These are phyloP conservation scores for Varanus salvator DNA, from an alignment of 2,113 vertebrate genomes.

Conservation along the genomic window DNA sequence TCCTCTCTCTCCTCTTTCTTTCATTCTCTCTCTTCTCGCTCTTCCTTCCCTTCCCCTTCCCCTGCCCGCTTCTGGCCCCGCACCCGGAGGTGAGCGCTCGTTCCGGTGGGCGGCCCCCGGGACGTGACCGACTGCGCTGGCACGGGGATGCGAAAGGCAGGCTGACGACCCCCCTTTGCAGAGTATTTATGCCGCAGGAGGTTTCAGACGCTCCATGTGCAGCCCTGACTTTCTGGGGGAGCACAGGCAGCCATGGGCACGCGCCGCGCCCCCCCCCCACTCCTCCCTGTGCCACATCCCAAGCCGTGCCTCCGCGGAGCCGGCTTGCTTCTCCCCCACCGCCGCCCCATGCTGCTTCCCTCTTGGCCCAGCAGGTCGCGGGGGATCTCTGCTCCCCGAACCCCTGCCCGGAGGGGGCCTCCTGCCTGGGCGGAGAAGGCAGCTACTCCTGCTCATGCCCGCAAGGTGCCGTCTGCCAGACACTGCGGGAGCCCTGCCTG, in stretches of 20 bases:
- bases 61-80: too few relatives aligned
- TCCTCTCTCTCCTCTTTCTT: neutral
- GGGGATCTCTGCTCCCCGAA: slow-evolving; percentile 16
- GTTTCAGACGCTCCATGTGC: neutral
- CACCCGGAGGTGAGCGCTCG: too few relatives aligned
- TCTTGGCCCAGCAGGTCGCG: neutral
- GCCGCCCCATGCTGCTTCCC: rapidly evolving
- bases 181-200: neutral
- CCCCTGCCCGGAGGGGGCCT: slow-evolving; percentile 2
- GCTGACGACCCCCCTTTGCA: neutral
- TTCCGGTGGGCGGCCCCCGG: neutral
- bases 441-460: slow-evolving; percentile 37
- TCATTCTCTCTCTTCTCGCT: neutral
- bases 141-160: neutral
- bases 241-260: too few relatives aligned
- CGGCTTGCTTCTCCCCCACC: too few relatives aligned
- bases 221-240: neutral
- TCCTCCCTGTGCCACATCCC: neutral
- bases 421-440: slow-evolving; percentile 21
- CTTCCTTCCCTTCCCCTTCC: neutral
- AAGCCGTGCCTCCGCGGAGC: neutral
- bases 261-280: too few relatives aligned
- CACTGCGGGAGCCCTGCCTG: neutral
- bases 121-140: too few relatives aligned
- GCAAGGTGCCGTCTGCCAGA: neutral